Evolutionary conservation across 2,113 vertebrate species (phyloP), one percentile per base, ranked within the genome.

Genomic region (Aramus guarauna): DNA sequence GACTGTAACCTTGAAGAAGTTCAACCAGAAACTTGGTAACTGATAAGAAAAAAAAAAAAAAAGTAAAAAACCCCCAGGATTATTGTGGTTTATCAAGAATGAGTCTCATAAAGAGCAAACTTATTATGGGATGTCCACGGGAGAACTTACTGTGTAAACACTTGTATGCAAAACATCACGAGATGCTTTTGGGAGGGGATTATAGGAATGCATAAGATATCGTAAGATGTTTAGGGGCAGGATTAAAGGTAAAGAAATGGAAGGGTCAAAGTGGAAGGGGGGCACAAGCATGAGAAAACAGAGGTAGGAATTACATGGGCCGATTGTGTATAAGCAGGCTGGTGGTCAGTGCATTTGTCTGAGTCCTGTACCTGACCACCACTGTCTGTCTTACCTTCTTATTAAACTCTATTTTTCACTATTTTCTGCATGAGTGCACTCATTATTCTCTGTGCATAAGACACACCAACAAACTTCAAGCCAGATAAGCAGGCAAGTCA

Each of bases 1-100:
- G 7, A 69, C 30, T 1, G 19, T 45, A 96, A 95, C 85, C 96
- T 93, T 95, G 90, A 96, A 96, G 96, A 76, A 96, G 45, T 96
- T 94, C 71, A 91, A 76, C 60, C 53, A 94, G 92, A 93, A 96
- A 90, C 84, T 79, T 94, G 22, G 53, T 75, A 90, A 94, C 90
- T 69, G 92, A 96, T 94, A 82, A 95, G 62, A 15, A 30, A 32
- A 41, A 72, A 36, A 78, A 66, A 27, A 1, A 30, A 56, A 30
- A 19, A 18, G 29, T 18, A 15, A 17, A 53, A 53, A 29, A 53
- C 27, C 9, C 8, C 53, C 1, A 53, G 27, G 9, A 93, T 62
- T 89, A 91, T 48, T 93, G 66, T 41, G 36, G 15, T 74, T 93
- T 94, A 97, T 95, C 62, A 90, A 90, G 74, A 96, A 85, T 3